Base-by-base conservation (phyloP, 1,140 invertebrate genomes). In the Solenopsis fugax region DNA sequence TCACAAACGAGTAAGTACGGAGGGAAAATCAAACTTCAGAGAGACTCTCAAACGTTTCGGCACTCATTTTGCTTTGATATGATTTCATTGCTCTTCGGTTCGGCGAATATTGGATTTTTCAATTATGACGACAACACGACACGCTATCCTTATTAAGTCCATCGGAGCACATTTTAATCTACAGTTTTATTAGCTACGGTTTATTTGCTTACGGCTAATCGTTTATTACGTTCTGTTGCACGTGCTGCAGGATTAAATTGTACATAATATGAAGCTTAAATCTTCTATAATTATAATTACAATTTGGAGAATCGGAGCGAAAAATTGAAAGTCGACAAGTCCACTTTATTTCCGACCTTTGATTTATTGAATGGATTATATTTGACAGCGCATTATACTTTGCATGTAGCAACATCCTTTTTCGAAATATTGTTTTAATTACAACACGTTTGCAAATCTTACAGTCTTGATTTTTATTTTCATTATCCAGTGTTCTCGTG, bases 291-390 rank as follows among this genome's bases (percentile, higher is more conserved):
- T 84, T 73, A 60, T 60, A 84, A 75, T 69, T 69, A 48, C 41
- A 1, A 48, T 56, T 73, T 1, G n/a, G 52, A 48, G 52, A 18
- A 73, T 48, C 13, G 54, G 5, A 72, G 56, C 18, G 67, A 73
- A 82, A 69, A 67, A 52, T 80, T 34, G 13, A 24, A 7, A 67
- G 41, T 50, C 62, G n/a, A 67, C 9, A 50, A 67, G 76, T 78
- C 10, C 41, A 80, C 34, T 80, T 67, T 67, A 67, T 52, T 48
- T 52, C 3, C 60, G 13, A 37, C 29, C 29, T 64, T 64, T 16
- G 41, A 81, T 71, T 81, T 71, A 21, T 81, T 13, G 10, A 41
- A 29, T 6, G 24, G 52, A 81, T 71, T 81, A 80, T 69, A 77
- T 18, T 52, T 52, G 21, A 81, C 48, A 56, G 54, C 12, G 10